A percentile compares a stretch with the other conserved stretches of the same genome.
phyloP scores from a whole-genome alignment of 1,140 invertebrate genomes.

The Drosophila serrata region DNA sequence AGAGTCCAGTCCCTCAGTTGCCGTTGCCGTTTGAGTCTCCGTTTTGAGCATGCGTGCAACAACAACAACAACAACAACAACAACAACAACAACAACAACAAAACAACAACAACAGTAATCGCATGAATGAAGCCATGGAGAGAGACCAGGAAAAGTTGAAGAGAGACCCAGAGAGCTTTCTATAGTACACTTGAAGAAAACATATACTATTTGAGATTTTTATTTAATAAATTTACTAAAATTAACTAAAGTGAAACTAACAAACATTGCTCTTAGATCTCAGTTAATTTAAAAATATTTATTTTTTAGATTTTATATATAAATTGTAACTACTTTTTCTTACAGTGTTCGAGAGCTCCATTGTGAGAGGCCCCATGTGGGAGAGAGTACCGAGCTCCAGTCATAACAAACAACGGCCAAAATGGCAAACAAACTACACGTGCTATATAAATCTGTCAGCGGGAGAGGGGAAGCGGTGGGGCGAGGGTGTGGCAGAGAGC shows the following conservation, averaged over 20 bases:
- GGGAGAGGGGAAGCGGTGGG: not conserved
- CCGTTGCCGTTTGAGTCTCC: slow-evolving; percentile 42
- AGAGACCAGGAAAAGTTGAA: slow-evolving; percentile 26
- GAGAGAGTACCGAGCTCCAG: slow-evolving; percentile 46
- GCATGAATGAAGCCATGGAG: slow-evolving; percentile 56
- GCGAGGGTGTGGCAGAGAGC: slow-evolving; percentile 3
- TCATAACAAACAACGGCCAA: slow-evolving; percentile 73
- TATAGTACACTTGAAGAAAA: not conserved
- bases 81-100: not conserved
- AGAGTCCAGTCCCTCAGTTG: slow-evolving; percentile 24
- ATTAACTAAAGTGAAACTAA: not conserved
- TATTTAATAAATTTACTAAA: not conserved
- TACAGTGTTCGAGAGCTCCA: not conserved
- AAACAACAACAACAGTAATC: slow-evolving; percentile 1
- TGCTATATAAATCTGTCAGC: slow-evolving; percentile 34
- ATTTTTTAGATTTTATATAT: not conserved
- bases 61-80: not conserved
- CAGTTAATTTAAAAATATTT: not conserved
- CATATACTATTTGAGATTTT: not conserved
- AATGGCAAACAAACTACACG: slow-evolving; percentile 74
- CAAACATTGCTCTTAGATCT: not conserved
- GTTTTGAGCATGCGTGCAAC: slow-evolving; percentile 68
- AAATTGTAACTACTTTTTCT: not conserved
- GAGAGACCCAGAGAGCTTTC: not conserved
- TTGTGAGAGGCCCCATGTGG: slow-evolving; percentile 23